Evolutionary conservation across 2,113 vertebrate genomes (phyloP).

Genomic region (Thomomys bottae): DNA sequence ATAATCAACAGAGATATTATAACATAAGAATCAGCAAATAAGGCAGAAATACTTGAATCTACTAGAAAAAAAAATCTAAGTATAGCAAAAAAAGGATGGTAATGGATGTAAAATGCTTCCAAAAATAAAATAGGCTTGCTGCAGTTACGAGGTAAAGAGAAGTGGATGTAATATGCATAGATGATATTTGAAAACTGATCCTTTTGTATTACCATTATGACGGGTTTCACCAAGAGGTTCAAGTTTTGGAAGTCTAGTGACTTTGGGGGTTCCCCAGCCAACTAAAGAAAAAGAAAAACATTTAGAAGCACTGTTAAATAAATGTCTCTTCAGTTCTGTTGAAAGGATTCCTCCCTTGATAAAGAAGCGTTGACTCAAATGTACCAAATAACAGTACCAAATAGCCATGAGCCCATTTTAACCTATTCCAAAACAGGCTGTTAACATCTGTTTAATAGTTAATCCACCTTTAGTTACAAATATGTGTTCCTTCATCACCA

Average conservation of each 20-base stretch:
- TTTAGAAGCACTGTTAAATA: constrained; percentile 73
- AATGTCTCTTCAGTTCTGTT: constrained; percentile 45
- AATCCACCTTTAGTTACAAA: constrained; percentile 38
- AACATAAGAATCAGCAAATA: constrained; percentile 44
- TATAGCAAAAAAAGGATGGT: constrained; percentile 80
- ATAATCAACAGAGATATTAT: constrained; percentile 23
- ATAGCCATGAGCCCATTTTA: neutral
- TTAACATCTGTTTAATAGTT: constrained; percentile 22
- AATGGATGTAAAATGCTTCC: constrained; percentile 49
- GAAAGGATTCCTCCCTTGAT: constrained; percentile 29
- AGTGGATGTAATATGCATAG: constrained; percentile 60
- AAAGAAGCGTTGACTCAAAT: constrained; percentile 37
- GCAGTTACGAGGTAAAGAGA: constrained; percentile 56
- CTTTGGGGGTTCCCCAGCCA: constrained; percentile 89
- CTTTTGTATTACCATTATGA: constrained; percentile 87
- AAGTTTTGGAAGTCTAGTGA: constrained; percentile 90
- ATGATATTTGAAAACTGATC: constrained; percentile 76
- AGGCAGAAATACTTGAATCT: constrained; percentile 29
- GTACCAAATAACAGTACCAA: neutral
- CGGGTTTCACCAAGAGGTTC: constrained; percentile 88
- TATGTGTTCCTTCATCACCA: neutral
- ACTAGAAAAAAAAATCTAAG: constrained; percentile 17
- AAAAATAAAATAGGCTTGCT: constrained; percentile 63
- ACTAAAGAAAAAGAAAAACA: constrained; percentile 86
- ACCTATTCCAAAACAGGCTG: neutral